Evolutionary conservation across 2,888 invertebrate species (phyloP), one percentile per base, ranked within the genome.

Genomic region (Noctua pronuba): DNA sequence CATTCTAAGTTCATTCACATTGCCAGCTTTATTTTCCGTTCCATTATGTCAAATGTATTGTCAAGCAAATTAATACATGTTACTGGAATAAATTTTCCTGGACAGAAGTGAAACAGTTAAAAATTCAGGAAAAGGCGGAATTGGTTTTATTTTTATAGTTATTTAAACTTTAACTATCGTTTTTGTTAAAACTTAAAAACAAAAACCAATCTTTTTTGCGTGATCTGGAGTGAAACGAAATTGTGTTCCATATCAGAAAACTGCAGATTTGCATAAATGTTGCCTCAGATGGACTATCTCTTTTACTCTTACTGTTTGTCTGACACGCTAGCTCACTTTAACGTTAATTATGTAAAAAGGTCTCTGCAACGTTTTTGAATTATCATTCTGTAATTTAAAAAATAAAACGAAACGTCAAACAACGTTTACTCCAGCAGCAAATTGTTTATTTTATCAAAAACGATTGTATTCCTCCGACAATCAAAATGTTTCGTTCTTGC

Each of bases 401-500:
- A 49, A 55, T 16, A 79, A 55, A 31, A 11, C 3, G 11, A 16
- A 35, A 82, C 65, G 82, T 82, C 82, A 81, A 75, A 21, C 10
- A 31, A 60, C 60, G 18, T 60, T 60, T n/a, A 31, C 10, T 31
- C 2, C 18, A 8, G 31, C n/a, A 41, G 13, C 1, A 44, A 58
- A 44, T 75, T 60, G 75, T 58, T 44, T 52, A 44, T 11, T 52
- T 28, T 18, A 24, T 1, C 16, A 28, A 18, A 38, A 62, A n/a
- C 24, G 6, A 44, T n/a, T n/a, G 5, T 21, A 21, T n/a, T 68
- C 11, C 13, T 16, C 11, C 24, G 21, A 18, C 0, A 10, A 38
- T 44, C 35, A 83, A 69, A 78, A 88, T 88, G 88, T 88, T 88
- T 75, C 88, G 88, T 10, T 87, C 80, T 21, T 18, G 44, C 18